Percentiles rank a stretch among this genome's conserved stretches.
These are phyloP conservation scores for Biston betularia DNA, from an alignment of 2,888 invertebrate species.

Conservation along the genomic window DNA sequence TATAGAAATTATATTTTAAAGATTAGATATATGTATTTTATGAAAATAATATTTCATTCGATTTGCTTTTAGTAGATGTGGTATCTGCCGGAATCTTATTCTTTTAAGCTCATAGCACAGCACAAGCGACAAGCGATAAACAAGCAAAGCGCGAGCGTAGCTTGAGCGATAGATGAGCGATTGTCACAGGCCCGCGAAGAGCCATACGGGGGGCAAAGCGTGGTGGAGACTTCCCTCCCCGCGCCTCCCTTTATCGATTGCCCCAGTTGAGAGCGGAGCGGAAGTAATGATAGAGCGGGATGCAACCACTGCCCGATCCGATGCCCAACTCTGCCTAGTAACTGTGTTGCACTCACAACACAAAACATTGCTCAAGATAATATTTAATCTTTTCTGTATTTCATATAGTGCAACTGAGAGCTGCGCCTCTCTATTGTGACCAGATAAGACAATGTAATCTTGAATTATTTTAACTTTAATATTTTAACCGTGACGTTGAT, in stretches of 20 bases:
- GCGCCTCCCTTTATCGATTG: conserved; percentile 86
- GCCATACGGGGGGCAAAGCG: conserved; percentile 62
- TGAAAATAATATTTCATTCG: no score
- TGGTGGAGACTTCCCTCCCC: conserved; percentile 54
- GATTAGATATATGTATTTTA: no score
- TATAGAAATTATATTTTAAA: no score
- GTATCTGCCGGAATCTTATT: background rate
- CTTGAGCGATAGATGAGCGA: conserved; percentile 64
- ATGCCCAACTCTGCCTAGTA: conserved; percentile 75
- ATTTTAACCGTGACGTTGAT: conserved; percentile 32
- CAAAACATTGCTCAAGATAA: conserved; percentile 78
- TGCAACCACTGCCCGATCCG: conserved; percentile 83
- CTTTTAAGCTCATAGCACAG: conserved; percentile 33
- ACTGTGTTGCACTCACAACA: conserved; percentile 81
- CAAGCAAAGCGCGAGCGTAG: conserved; percentile 18
- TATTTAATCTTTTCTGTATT: conserved; percentile 76
- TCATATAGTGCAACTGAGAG: conserved; percentile 58
- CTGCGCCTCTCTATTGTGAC: conserved; percentile 47
- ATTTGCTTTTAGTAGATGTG: no score
- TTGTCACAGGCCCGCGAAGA: conserved; percentile 79
- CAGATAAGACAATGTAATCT: conserved; percentile 46
- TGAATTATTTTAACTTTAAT: conserved; percentile 43
- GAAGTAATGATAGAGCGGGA: conserved; percentile 85
- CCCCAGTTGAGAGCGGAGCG: conserved; percentile 88
- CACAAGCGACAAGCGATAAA: conserved; percentile 49